phyloP scores from a whole-genome alignment of 2,113 vertebrate species.

The Chionis minor region DNA sequence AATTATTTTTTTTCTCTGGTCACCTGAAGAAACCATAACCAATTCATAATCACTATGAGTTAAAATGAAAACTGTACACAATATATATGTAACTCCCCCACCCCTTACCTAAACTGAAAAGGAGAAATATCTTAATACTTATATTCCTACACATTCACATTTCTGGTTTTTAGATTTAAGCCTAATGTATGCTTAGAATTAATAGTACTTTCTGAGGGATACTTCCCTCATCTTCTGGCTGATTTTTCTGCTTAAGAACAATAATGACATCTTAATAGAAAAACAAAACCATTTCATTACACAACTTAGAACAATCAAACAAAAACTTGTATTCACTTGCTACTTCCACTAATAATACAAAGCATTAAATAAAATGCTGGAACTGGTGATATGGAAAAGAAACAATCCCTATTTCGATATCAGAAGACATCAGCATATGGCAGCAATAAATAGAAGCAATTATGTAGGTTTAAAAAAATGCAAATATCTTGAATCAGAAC shows the following conservation, averaged over 20 bases:
- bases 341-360: not conserved
- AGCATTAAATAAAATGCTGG: not conserved
- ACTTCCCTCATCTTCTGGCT: not conserved
- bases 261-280: not conserved
- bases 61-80: not conserved
- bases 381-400: not conserved
- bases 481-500: not conserved
- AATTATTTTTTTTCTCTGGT: not conserved
- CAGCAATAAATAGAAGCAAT: not conserved
- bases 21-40: not conserved
- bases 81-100: not conserved
- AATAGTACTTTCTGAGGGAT: not conserved
- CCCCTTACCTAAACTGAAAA: not conserved
- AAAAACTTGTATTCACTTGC: not conserved
- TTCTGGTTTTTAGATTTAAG: not conserved
- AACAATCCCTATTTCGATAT: not conserved
- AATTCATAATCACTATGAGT: not conserved
- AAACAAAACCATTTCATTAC: not conserved
- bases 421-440: not conserved
- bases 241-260: not conserved
- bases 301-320: not conserved
- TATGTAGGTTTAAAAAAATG: not conserved
- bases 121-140: not conserved
- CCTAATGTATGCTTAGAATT: not conserved
- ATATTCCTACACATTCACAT: not conserved